Conservation (phyloP, 2,797 vertebrate species). For the Thaleichthys pacificus region DNA sequence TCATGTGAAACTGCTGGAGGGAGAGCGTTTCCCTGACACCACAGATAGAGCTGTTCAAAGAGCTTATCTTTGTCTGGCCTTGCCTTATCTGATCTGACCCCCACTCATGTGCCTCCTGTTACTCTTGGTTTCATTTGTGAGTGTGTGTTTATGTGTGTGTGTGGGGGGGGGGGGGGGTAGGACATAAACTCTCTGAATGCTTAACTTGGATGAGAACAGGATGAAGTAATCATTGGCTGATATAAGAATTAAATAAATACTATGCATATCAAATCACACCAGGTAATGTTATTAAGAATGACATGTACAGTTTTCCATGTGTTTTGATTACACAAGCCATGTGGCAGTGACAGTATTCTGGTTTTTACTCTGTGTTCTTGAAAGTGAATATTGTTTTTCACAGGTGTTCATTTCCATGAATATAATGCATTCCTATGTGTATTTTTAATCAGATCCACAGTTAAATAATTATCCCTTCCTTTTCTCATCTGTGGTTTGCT, state of each 20-base stretch:
- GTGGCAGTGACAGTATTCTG: too few species aligned
- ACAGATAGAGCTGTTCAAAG: slow-evolving; percentile 76
- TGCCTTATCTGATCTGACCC: slow-evolving; percentile 76
- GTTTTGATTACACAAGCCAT: slow-evolving; percentile 44
- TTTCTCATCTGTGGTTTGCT: slow-evolving; percentile 52
- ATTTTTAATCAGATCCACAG: slow-evolving; percentile 59
- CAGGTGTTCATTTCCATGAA: slow-evolving; percentile 61
- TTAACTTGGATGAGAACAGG: slow-evolving; percentile 57
- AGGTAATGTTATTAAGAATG: slow-evolving; percentile 56
- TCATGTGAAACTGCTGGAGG: slow-evolving; percentile 69
- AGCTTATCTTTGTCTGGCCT: slow-evolving; percentile 70
- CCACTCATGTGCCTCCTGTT: slow-evolving; percentile 65
- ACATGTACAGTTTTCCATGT: slow-evolving; percentile 42
- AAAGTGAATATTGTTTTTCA: slow-evolving; percentile 31
- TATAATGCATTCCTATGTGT: slow-evolving; percentile 55
- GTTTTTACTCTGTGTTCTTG: slow-evolving; percentile 14
- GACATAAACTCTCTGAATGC: slow-evolving; percentile 54
- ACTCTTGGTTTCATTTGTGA: slow-evolving; percentile 52
- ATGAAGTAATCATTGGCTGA: slow-evolving; percentile 59
- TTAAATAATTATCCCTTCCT: slow-evolving; percentile 53
- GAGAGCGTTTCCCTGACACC: slow-evolving; percentile 62
- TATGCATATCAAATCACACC: slow-evolving; percentile 45
- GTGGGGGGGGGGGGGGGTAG: slow-evolving; percentile 49
- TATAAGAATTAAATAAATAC: slow-evolving; percentile 24
- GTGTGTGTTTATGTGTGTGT: background rate